A percentile compares a stretch with the other conserved stretches of the same genome.
These are phyloP conservation scores for Rhinella marina DNA, from an alignment of 2,797 vertebrate species.

Conservation along the genomic window DNA sequence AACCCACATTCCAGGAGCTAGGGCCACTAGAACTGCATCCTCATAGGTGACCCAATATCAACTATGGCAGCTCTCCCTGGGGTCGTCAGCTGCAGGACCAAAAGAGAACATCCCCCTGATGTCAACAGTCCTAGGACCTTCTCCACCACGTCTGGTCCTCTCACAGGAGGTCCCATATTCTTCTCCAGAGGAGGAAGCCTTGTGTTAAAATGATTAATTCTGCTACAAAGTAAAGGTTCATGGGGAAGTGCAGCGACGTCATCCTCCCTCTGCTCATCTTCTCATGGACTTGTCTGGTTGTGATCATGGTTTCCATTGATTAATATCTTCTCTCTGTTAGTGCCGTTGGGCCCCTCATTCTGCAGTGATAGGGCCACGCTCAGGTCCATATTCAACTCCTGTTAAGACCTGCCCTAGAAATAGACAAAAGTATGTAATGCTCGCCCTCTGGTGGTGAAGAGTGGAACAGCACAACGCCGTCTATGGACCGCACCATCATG, in stretches of 20 bases:
- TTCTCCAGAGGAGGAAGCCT: neutral
- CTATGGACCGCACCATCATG: neutral
- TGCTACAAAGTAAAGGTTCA: neutral
- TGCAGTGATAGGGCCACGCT: neutral
- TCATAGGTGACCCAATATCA: too few relatives aligned
- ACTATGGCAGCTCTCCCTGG: too few relatives aligned
- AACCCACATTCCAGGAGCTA: too few relatives aligned
- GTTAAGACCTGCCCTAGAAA: neutral
- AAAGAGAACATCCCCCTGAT: too few relatives aligned
- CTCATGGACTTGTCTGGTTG: too few relatives aligned
- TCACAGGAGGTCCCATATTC: neutral
- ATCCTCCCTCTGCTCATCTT: neutral
- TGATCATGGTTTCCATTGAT: neutral
- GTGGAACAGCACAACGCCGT: neutral
- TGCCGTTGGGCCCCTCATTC: neutral
- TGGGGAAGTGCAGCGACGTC: neutral
- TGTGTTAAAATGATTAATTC: neutral
- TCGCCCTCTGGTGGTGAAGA: constrained; percentile 19
- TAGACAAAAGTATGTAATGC: neutral
- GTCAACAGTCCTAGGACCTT: too few relatives aligned
- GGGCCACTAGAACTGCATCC: too few relatives aligned
- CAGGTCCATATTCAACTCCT: neutral
- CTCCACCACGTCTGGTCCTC: too few relatives aligned
- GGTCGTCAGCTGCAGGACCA: too few relatives aligned
- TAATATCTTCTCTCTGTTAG: neutral